A percentile compares a stretch with the other conserved stretches of the same genome.
These are phyloP conservation scores for Limnothrissa miodon DNA, from an alignment of 2,113 vertebrate species.

Conservation along the genomic window DNA sequence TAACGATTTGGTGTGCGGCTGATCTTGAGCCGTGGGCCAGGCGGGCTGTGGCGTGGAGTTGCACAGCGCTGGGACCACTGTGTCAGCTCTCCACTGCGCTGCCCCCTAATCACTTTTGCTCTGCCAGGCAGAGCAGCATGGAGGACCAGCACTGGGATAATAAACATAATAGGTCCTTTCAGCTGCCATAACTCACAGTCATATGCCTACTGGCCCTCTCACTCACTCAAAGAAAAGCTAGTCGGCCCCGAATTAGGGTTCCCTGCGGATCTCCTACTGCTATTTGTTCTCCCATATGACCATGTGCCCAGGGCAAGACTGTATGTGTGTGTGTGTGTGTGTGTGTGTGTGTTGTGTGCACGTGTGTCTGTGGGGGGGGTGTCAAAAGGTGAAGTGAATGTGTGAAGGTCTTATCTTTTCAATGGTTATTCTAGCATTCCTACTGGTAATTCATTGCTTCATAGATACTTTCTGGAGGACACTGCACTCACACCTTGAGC, in stretches of 20 bases:
- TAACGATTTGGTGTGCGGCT: background rate
- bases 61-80: background rate
- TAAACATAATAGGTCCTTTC: background rate
- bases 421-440: background rate
- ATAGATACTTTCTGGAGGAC: background rate
- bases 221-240: background rate
- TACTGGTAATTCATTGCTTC: background rate
- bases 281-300: background rate
- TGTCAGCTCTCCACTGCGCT: background rate
- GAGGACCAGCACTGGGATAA: background rate
- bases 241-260: background rate
- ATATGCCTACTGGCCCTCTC: background rate
- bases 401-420: background rate
- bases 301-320: background rate
- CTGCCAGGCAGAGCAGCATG: background rate
- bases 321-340: too few relatives aligned
- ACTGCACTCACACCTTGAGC: background rate
- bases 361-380: too few relatives aligned
- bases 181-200: background rate
- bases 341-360: too few relatives aligned
- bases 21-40: background rate
- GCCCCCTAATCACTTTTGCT: constrained; percentile 1
- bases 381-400: background rate
- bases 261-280: background rate
- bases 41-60: background rate